Percentiles rank a stretch among this genome's conserved stretches.
Conservation (phyloP, 1,140 invertebrate genomes). For the Drosophila tani region DNA sequence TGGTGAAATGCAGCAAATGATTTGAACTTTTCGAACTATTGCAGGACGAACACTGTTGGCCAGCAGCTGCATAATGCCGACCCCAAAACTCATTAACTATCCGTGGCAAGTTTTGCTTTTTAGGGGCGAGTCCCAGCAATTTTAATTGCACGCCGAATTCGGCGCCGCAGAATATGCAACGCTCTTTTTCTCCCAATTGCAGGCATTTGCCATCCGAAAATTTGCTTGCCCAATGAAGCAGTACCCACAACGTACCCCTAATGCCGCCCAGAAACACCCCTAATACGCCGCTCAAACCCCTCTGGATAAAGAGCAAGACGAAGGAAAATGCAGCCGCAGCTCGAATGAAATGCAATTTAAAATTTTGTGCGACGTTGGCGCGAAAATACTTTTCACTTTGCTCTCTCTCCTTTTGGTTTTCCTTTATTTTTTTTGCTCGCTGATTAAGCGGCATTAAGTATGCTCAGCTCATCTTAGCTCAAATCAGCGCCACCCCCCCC, state of each 20-base stretch:
- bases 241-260: constrained; percentile 23
- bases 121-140: constrained; percentile 38
- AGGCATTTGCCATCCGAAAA: constrained; percentile 50
- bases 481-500: constrained; percentile 10
- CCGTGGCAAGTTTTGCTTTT: constrained; percentile 43
- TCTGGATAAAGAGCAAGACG: constrained; percentile 11
- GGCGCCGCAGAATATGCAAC: constrained; percentile 61
- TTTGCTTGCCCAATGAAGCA: constrained; percentile 65
- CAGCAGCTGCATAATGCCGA: constrained; percentile 11
- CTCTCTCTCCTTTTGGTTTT: constrained; percentile 1
- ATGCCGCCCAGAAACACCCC: not conserved
- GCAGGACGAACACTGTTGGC: not conserved
- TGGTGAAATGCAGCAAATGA: constrained; percentile 25
- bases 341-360: constrained; percentile 68
- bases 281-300: not conserved
- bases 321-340: constrained; percentile 48
- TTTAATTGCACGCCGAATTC: constrained; percentile 67
- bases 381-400: constrained; percentile 26
- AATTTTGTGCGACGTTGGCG: constrained; percentile 65
- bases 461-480: constrained; percentile 26
- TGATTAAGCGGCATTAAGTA: constrained; percentile 46
- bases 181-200: constrained; percentile 69
- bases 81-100: constrained; percentile 54
- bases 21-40: constrained; percentile 23
- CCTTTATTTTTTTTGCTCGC: constrained; percentile 15